phyloP scores from a whole-genome alignment of 2,113 vertebrate species.

The Microcebus jonahi region DNA sequence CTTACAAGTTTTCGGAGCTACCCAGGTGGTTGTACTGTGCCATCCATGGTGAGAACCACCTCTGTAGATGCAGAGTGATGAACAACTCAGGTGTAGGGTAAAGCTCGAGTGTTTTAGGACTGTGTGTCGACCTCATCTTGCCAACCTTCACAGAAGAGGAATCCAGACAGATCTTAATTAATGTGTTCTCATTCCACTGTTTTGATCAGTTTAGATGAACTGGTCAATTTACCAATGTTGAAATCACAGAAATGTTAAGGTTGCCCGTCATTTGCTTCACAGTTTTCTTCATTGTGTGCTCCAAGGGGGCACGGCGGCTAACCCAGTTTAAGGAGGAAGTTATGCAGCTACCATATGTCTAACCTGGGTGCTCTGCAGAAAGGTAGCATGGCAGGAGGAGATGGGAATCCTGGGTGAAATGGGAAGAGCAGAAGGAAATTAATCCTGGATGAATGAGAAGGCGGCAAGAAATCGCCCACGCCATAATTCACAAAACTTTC shows the following conservation, averaged over 20 bases:
- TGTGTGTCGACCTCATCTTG: not conserved
- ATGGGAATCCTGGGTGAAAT: rapidly evolving
- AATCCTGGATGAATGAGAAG: not conserved
- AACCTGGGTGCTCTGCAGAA: not conserved
- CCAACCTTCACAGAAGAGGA: not conserved
- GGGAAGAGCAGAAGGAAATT: not conserved
- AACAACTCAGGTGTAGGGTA: not conserved
- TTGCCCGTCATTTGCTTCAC: not conserved
- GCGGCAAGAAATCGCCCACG: not conserved
- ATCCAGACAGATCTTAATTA: not conserved
- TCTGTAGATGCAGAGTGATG: not conserved
- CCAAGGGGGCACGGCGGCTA: not conserved
- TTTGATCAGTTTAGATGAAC: not conserved
- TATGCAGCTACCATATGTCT: rapidly evolving
- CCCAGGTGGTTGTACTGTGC: not conserved
- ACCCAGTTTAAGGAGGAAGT: not conserved
- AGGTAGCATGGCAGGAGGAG: not conserved
- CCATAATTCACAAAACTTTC: not conserved
- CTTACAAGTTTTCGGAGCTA: not conserved
- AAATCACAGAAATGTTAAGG: not conserved
- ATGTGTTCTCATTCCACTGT: not conserved
- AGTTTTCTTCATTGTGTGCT: not conserved
- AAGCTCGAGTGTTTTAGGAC: not conserved
- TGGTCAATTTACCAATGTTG: not conserved
- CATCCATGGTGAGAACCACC: not conserved